Conservation (phyloP, 2,888 invertebrate genomes). For the Agapostemon virescens region DNA sequence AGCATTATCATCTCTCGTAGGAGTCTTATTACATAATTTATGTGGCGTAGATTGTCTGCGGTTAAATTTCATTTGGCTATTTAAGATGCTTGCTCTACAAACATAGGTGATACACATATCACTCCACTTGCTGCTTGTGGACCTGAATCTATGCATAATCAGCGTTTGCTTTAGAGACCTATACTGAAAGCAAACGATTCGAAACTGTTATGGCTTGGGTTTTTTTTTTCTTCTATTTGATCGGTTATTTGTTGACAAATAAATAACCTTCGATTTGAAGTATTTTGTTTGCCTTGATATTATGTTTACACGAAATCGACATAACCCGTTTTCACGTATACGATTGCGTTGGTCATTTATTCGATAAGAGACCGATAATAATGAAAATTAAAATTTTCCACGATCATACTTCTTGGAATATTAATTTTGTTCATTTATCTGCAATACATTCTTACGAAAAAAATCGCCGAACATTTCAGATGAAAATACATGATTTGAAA, state of each 20-base stretch:
- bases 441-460: too few species aligned
- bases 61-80: slow-evolving; percentile 35
- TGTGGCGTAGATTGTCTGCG: slow-evolving; percentile 42
- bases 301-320: too few species aligned
- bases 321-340: too few species aligned
- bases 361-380: not conserved
- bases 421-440: too few species aligned
- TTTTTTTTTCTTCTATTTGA: too few species aligned
- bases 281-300: too few species aligned
- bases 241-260: too few species aligned
- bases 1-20: slow-evolving; percentile 29
- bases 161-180: not conserved
- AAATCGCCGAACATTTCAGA: too few species aligned
- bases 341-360: too few species aligned
- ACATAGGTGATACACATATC: not conserved
- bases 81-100: slow-evolving; percentile 22
- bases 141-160: not conserved
- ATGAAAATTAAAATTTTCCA: not conserved
- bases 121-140: not conserved
- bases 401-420: not conserved
- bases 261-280: too few species aligned
- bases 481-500: too few species aligned
- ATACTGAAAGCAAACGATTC: not conserved
- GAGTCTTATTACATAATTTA: slow-evolving; percentile 43
- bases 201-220: not conserved